phyloP scores from a whole-genome alignment of 2,797 vertebrate species.

The Lepilemur septentrionalis region DNA sequence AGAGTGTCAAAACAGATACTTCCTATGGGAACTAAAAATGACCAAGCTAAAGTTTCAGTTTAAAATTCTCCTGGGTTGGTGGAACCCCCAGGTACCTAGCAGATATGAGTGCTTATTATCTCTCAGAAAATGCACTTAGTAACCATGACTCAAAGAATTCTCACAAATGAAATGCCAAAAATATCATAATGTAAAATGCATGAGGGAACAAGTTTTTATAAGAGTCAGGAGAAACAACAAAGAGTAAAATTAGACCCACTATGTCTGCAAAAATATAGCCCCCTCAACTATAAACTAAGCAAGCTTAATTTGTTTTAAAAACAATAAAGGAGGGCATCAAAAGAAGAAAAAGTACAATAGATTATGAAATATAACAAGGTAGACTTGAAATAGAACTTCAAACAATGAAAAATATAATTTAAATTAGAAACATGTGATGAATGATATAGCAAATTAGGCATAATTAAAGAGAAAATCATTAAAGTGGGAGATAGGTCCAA shows the following conservation, averaged over 20 bases:
- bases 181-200: conserved; percentile 14
- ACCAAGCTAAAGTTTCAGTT: background rate
- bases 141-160: background rate
- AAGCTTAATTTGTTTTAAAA: background rate
- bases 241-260: background rate
- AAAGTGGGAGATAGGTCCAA: background rate
- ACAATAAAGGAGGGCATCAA: background rate
- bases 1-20: background rate
- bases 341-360: background rate
- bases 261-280: background rate
- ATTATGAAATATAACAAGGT: background rate
- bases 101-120: background rate
- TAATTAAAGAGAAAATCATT: background rate
- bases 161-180: conserved; percentile 34
- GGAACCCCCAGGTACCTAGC: background rate
- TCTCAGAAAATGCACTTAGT: conserved; percentile 23
- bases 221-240: conserved; percentile 42
- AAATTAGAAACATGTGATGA: background rate
- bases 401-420: background rate
- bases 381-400: background rate
- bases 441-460: background rate
- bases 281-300: background rate
- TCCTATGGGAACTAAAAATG: background rate
- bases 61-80: background rate
- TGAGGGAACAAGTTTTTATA: background rate